Percentiles rank a stretch among this genome's conserved stretches.
phyloP scores from a whole-genome alignment of 1,140 invertebrate species.

The Ceratosolen solmsi region DNA sequence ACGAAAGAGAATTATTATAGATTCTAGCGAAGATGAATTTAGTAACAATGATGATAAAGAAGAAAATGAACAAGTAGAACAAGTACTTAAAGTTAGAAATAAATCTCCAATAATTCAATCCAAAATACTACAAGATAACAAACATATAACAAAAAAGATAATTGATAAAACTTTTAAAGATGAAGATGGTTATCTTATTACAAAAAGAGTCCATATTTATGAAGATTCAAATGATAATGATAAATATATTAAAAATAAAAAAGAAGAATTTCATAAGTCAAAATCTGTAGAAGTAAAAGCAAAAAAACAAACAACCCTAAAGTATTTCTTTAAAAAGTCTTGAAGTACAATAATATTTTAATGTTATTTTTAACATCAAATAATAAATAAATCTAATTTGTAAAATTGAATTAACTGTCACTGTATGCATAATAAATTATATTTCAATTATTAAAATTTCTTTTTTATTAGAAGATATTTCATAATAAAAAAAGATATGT shows the following conservation, averaged over 20 bases:
- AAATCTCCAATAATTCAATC: constrained; percentile 59
- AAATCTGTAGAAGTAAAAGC: constrained; percentile 52
- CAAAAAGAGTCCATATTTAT: constrained; percentile 65
- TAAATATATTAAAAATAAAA: constrained; percentile 24
- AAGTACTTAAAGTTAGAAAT: constrained; percentile 38
- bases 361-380: no score
- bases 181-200: constrained; percentile 68
- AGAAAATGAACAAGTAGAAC: constrained; percentile 51
- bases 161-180: constrained; percentile 65
- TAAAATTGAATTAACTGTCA: no score
- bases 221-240: constrained; percentile 66
- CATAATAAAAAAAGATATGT: no score
- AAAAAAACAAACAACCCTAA: constrained; percentile 58
- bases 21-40: constrained; percentile 64
- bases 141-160: constrained; percentile 63
- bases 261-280: constrained; percentile 47
- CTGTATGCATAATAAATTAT: no score
- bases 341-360: no score
- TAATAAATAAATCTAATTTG: no score
- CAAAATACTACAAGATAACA: constrained; percentile 56
- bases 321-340: constrained; percentile 64
- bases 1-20: constrained; percentile 64
- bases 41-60: constrained; percentile 49
- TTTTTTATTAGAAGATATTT: no score
- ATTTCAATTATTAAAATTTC: no score